Evolutionary conservation across 2,888 invertebrate genomes (phyloP), one percentile per base, ranked within the genome.

Genomic region (Tinea trinotella): DNA sequence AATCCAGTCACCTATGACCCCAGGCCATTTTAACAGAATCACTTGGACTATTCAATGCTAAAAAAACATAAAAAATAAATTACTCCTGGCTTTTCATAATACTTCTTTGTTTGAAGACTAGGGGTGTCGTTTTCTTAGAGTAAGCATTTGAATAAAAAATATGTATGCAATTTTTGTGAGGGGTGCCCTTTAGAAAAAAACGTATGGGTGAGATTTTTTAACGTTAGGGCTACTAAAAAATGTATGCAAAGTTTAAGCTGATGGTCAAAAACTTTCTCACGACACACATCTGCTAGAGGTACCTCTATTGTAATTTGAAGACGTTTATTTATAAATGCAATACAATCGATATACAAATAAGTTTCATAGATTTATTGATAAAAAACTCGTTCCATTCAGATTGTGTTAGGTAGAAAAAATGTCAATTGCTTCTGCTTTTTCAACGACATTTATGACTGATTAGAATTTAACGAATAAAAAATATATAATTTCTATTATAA

Each of bases 1-100:
- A 68, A 68, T 68, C 71, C 54, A 44, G 64, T 82, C 74, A 82
- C 77, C 84, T 83, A 79, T 85, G 85, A 85, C 85, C 85, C 80
- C 61, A 57, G 85, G 83, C 77, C 65, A 80, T 70, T 70, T 54
- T 7, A n/a, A 6, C 62, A 57, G 44, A 60, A 57, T 18, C 30
- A 13, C 19, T 50, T 55, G 55, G 55, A 55, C 55, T 1, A 54
- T 40, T 19, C 22, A 50, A 34, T 20, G 13, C 13, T 17, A 54
- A 49, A 49, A 54, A 54, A 24, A 54, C 18, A 44, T 36, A 53
- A 20, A 54, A 54, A 55, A 55, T 55, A 55, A 55, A 55, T 55
- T 55, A 55, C 50, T 58, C 65, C 59, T 72, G 77, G 76, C 80
- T 74, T 74, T 76, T 76, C 71, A 74, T 79, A 76, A 79, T 78